Evolutionary conservation across 2,888 invertebrate genomes (phyloP).

Genomic region (Standfussiana lucernea): DNA sequence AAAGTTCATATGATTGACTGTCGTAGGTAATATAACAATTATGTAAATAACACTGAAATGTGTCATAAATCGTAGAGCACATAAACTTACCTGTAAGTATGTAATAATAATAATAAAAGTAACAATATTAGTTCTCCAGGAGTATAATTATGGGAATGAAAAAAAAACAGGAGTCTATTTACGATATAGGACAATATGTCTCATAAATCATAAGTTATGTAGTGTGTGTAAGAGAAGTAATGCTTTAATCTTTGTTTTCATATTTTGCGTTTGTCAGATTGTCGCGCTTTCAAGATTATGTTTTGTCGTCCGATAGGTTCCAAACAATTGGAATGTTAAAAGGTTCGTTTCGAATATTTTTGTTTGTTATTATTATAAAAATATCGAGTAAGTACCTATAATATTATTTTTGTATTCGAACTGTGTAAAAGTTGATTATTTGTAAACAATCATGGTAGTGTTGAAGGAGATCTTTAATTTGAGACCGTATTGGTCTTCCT

Average conservation of each 20-base stretch:
- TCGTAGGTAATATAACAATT: conserved; percentile 35
- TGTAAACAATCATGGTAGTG: conserved; percentile 61
- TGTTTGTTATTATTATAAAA: conserved; percentile 39
- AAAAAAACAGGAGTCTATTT: conserved; percentile 40
- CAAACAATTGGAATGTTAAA: conserved; percentile 39
- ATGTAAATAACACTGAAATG: conserved; percentile 32
- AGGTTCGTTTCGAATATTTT: conserved; percentile 55
- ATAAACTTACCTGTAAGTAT: conserved; percentile 24
- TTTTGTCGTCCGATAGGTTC: conserved; percentile 38
- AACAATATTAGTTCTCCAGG: conserved; percentile 34
- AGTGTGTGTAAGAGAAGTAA: conserved; percentile 44
- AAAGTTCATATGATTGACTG: conserved; percentile 52
- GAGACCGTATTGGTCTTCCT: conserved; percentile 58
- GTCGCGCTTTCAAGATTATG: conserved; percentile 33
- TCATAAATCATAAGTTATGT: conserved; percentile 31
- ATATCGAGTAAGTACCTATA: conserved; percentile 37
- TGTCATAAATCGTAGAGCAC: conserved; percentile 40
- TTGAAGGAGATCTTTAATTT: conserved; percentile 49
- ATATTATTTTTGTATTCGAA: conserved; percentile 62
- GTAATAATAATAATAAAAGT: conserved; percentile 21
- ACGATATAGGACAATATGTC: conserved; percentile 30
- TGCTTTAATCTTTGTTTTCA: conserved; percentile 58
- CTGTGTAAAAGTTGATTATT: conserved; percentile 44
- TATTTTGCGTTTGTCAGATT: conserved; percentile 40
- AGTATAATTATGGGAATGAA: conserved; percentile 37